These are phyloP conservation scores for Mimachlamys varia DNA, from an alignment of 2,888 invertebrate species.

Conservation along the genomic window DNA sequence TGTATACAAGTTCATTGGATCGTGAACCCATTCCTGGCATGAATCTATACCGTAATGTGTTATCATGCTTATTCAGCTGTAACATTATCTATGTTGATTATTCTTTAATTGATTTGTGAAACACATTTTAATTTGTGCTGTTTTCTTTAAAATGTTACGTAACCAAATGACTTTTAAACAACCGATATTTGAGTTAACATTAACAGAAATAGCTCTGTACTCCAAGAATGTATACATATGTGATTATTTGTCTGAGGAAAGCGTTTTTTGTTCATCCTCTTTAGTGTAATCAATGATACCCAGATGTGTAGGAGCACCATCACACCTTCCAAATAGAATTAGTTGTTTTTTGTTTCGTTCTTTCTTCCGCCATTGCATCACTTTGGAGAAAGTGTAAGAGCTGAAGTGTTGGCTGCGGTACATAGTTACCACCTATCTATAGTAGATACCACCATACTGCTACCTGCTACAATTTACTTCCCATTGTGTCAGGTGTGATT, in stretches of 20 bases:
- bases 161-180: not conserved
- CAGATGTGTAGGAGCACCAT: not conserved
- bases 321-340: not conserved
- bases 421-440: not conserved
- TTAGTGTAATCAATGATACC: not conserved
- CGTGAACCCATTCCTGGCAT: not conserved
- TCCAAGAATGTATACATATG: not conserved
- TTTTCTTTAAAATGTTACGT: not conserved
- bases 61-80: no score
- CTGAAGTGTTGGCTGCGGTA: not conserved
- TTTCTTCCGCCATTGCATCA: not conserved
- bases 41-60: no score
- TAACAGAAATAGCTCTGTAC: constrained; percentile 1
- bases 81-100: not conserved
- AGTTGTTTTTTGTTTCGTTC: not conserved
- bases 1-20: not conserved
- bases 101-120: not conserved
- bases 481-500: not conserved
- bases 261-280: not conserved
- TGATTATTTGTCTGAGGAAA: not conserved
- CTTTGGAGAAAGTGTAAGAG: not conserved
- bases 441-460: not conserved
- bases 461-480: not conserved
- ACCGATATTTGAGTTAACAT: not conserved
- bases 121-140: not conserved